Evolutionary conservation across 2,888 invertebrate genomes (phyloP).

Genomic region (Branchellion lobata): DNA sequence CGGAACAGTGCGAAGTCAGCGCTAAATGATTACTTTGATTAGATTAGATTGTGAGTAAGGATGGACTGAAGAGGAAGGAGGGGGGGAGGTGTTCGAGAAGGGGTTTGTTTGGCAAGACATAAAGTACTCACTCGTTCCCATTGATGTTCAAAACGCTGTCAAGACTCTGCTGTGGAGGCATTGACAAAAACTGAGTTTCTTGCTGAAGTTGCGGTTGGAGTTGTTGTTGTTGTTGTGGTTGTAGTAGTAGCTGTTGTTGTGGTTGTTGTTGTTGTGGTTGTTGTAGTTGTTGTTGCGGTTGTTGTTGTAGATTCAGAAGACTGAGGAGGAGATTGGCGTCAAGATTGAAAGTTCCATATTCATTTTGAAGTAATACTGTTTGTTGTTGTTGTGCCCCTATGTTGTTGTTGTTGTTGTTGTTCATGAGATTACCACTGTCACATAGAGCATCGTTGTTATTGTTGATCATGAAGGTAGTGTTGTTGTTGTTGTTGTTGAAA

Average conservation of each 20-base stretch:
- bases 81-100: too few species aligned
- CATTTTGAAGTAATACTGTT: conserved; percentile 11
- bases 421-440: too few species aligned
- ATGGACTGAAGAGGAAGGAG: too few species aligned
- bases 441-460: too few species aligned
- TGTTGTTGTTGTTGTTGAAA: neutral
- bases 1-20: too few species aligned
- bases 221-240: conserved; percentile 25
- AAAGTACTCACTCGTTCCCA: neutral
- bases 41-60: too few species aligned
- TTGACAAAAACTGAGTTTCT: neutral
- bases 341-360: conserved; percentile 20
- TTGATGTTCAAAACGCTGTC: neutral
- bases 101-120: too few species aligned
- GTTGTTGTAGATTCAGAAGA: conserved; percentile 36
- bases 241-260: neutral
- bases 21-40: too few species aligned
- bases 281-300: neutral
- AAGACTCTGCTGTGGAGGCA: neutral
- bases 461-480: neutral
- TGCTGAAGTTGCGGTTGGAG: neutral
- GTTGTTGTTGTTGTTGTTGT: conserved; percentile 13
- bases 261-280: neutral
- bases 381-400: neutral
- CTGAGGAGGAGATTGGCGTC: conserved; percentile 25